Evolutionary conservation across 2,888 invertebrate species (phyloP).

Genomic region (Hofmannophila pseudospretella): DNA sequence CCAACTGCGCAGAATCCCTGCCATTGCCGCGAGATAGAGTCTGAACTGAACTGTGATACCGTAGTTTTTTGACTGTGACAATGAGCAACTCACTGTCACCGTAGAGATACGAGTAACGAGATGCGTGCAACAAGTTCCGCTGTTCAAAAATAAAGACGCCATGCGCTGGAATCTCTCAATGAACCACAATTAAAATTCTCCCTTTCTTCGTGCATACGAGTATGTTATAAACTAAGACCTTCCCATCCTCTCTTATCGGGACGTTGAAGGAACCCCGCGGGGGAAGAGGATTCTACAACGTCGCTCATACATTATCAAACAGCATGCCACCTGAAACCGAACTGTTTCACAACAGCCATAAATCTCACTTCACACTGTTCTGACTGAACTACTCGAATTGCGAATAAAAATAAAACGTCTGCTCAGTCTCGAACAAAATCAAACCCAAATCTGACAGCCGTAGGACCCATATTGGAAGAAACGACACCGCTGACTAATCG

Average conservation of each 20-base stretch:
- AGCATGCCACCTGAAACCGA: slow-evolving; percentile 36
- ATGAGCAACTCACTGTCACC: slow-evolving; percentile 43
- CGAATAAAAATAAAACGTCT: slow-evolving; percentile 48
- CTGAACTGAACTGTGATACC: too few species aligned
- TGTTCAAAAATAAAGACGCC: slow-evolving; percentile 61
- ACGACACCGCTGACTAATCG: slow-evolving; percentile 28
- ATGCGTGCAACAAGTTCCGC: slow-evolving; percentile 53
- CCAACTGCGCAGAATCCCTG: too few species aligned
- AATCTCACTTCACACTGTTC: slow-evolving; percentile 56
- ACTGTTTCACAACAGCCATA: slow-evolving; percentile 55
- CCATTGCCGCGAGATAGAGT: too few species aligned
- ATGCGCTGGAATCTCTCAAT: slow-evolving; percentile 58
- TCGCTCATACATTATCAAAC: not conserved
- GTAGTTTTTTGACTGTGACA: slow-evolving; percentile 1
- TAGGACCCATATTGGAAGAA: slow-evolving; percentile 43
- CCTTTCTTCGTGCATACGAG: slow-evolving; percentile 51
- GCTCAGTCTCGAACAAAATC: slow-evolving; percentile 31
- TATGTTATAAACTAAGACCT: too few species aligned
- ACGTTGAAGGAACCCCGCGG: not conserved
- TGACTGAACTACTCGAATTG: slow-evolving; percentile 40
- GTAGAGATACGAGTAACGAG: slow-evolving; percentile 24
- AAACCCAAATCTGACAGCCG: slow-evolving; percentile 34
- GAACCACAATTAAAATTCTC: slow-evolving; percentile 72
- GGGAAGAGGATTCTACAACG: not conserved
- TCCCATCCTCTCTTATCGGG: not conserved